Base-by-base conservation (phyloP, 2,888 invertebrate genomes). In the Ecliptopera silaceata region DNA sequence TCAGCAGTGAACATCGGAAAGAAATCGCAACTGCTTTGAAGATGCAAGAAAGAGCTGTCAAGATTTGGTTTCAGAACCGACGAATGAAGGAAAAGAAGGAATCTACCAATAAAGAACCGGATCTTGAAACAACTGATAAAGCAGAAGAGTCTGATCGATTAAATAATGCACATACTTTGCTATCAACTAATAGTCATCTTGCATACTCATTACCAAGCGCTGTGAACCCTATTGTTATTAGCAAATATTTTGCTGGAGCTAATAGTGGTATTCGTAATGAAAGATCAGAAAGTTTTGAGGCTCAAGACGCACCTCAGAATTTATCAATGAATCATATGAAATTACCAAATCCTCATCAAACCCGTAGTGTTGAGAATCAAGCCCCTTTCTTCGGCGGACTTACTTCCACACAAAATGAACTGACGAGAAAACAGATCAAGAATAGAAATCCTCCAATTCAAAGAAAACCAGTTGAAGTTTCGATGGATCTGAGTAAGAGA, bases 61-160 rank as follows among this genome's bases (percentile, higher is more conserved):
- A 96, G 79, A 95, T 96, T 53, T 96, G 96, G 96, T 97, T 96
- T 73, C 96, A 97, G 77, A 96, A 96, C 77, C 89, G 96, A 1
- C 86, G 96, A 4, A 96, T 96, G 96, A 95, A 94, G 65, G 90
- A 91, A 72, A 95, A 95, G 75, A 95, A 94, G 74, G 93, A 93
- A 59, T 34, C 50, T 0, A 77, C 17, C 2, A 56, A 53, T 11
- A 75, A 74, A 54, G 77, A 80, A 61, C 49, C 61, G 34, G 71
- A 75, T 47, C 66, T 72, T 31, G 66, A 69, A 51, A 69, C 45
- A 22, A 49, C 61, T 45, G 64, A 46, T 51, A 69, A 63, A 50
- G 61, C 59, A 31, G 45, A 57, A 32, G 66, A 69, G 64, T 63
- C 66, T 51, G 54, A 75, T 41, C 71, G 69, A 74, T 72, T 76